Percentiles rank a stretch among this genome's conserved stretches.
Evolutionary conservation across 2,888 invertebrate species (phyloP).

Genomic region (Tipula confusa): DNA sequence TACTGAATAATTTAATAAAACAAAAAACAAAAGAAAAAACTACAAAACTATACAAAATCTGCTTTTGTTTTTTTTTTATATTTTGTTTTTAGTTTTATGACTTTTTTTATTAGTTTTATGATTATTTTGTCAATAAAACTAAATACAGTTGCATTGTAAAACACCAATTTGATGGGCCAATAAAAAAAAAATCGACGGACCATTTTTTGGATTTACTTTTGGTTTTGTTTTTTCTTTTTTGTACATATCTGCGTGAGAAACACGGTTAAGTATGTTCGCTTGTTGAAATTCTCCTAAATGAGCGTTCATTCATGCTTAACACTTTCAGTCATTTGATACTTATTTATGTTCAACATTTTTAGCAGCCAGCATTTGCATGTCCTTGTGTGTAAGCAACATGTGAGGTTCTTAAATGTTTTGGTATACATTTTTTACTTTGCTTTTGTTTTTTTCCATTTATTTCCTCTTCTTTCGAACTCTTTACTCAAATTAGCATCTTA

Average conservation of each 20-base stretch:
- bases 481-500: too few relatives aligned
- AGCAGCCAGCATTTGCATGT: too few relatives aligned
- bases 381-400: too few relatives aligned
- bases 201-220: not conserved
- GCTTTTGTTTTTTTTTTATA: not conserved
- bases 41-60: not conserved
- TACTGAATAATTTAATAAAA: not conserved
- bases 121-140: not conserved
- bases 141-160: not conserved
- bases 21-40: not conserved
- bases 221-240: not conserved
- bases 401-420: too few relatives aligned
- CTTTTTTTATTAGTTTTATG: conserved; percentile 6
- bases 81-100: not conserved
- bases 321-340: not conserved
- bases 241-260: not conserved
- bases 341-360: too few relatives aligned
- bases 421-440: too few relatives aligned
- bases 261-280: not conserved
- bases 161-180: not conserved
- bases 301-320: not conserved
- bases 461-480: too few relatives aligned
- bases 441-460: too few relatives aligned
- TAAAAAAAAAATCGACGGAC: not conserved
- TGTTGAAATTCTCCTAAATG: not conserved